Conservation (phyloP, 2,797 vertebrate species). For the Enteromius anoplus region DNA sequence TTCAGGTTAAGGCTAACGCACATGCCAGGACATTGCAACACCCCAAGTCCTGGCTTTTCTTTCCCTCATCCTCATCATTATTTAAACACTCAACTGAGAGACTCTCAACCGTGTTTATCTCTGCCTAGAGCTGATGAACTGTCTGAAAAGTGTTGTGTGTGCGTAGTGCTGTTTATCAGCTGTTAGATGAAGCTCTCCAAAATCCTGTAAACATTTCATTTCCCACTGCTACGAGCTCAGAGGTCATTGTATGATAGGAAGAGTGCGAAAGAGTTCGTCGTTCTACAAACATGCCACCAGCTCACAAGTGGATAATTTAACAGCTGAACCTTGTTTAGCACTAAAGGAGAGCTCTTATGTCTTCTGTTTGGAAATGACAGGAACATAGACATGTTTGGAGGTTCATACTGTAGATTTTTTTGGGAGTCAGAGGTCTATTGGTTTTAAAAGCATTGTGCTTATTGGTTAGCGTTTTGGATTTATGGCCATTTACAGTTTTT, state of each 20-base stretch:
- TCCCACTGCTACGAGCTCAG: conserved; percentile 17
- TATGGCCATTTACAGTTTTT: background rate
- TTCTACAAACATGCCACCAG: conserved; percentile 39
- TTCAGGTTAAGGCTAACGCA: conserved; percentile 16
- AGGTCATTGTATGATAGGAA: conserved; percentile 40
- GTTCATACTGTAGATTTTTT: conserved; percentile 11
- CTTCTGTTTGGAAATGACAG: conserved; percentile 32
- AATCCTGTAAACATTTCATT: conserved; percentile 44
- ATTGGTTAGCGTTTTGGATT: background rate
- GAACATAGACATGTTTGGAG: conserved; percentile 1
- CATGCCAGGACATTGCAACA: conserved; percentile 42
- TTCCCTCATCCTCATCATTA: conserved; percentile 26
- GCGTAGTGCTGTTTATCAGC: conserved; percentile 32
- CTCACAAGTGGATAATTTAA: conserved; percentile 49
- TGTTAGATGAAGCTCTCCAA: conserved; percentile 42
- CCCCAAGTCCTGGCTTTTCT: conserved; percentile 13
- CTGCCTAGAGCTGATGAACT: conserved; percentile 17
- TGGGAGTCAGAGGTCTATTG: conserved; percentile 22
- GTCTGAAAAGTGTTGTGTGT: conserved; percentile 31
- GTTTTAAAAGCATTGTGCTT: conserved; percentile 8
- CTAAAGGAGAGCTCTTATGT: conserved; percentile 28
- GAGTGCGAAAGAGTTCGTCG: conserved; percentile 24
- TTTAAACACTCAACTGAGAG: conserved; percentile 31
- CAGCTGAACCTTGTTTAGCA: conserved; percentile 35
- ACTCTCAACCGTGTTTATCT: conserved; percentile 35